Evolutionary conservation across 2,797 vertebrate genomes (phyloP), one percentile per base, ranked within the genome.

Genomic region (Masticophis lateralis): DNA sequence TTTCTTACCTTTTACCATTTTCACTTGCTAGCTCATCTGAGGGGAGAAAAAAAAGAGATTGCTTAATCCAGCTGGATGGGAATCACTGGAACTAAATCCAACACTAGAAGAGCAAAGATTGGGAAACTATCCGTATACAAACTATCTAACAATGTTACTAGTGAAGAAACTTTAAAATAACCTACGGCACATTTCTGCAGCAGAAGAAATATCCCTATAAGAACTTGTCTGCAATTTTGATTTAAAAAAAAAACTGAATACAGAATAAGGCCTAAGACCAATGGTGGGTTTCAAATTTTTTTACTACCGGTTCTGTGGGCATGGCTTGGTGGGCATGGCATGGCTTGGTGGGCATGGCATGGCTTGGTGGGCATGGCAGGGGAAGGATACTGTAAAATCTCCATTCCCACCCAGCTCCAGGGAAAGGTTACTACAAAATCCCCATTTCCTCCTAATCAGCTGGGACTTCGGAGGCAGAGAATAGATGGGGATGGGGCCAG

Each of bases 1-100:
- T 86, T 2, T 94, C 94, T 98, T 97, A 98, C 98, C 98, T 97
- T 98, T 98, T 98, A 92, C 98, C 59, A 92, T 97, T 97, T 96
- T 98, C 97, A 1, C 96, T 97, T 95, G 94, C 97, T 93, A 97
- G 95, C 61, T 97, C 97, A 96, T 96, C 98, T 98, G 94, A 90
- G 74, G 43, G 25, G 60, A 1, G 6, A 9, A 98, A 95, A 89
- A 96, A 97, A 96, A 2, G 96, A 43, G 92, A 95, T 14, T 66
- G 83, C 1, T 93, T 88, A 32, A 57, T 4, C 20, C 88, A 60
- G 22, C 59, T 32, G 16, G 27, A 28, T 83, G 28, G 8, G 25
- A 51, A 22, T 55, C 57, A 6, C 12, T 61, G 27, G 10, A 55
- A 91, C 57, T 22, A n/a, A 47, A 43, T 32, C 43, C 74, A 83